Evolutionary conservation across 2,113 vertebrate genomes (phyloP).

Genomic region (Myrmecobius fasciatus): DNA sequence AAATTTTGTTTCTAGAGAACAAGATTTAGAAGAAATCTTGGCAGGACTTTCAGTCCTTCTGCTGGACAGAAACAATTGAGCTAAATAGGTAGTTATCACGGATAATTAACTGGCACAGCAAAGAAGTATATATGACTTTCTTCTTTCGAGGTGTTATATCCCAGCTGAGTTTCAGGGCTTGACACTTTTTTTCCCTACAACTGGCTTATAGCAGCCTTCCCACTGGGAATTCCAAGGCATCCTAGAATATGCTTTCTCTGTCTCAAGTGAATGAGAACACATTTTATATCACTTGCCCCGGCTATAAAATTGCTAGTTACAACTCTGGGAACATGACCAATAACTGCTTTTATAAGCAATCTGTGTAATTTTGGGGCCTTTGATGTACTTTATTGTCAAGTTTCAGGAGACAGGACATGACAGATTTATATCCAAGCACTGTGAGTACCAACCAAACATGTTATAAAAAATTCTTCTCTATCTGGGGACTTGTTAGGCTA

Average conservation of each 20-base stretch:
- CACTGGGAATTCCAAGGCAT: background rate
- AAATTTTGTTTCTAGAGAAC: background rate
- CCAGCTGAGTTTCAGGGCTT: background rate
- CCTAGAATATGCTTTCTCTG: background rate
- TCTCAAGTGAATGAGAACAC: background rate
- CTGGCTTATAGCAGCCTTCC: background rate
- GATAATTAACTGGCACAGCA: background rate
- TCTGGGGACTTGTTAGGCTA: background rate
- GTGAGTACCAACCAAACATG: background rate
- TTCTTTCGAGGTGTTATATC: background rate
- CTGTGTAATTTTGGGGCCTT: background rate
- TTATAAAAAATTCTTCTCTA: background rate
- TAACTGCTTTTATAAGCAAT: background rate
- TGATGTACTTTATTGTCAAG: background rate
- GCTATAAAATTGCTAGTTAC: background rate
- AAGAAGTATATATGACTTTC: background rate
- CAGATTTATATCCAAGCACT: background rate
- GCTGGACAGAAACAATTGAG: background rate
- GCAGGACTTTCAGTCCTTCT: background rate
- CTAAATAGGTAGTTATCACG: background rate
- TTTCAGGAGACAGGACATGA: background rate
- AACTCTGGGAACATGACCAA: background rate
- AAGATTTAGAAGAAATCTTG: background rate
- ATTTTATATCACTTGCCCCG: background rate
- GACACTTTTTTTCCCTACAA: background rate